Evolutionary conservation across 92 coral and sea anemone species (phyloP).

Genomic region (Epizoanthus stellaris): DNA sequence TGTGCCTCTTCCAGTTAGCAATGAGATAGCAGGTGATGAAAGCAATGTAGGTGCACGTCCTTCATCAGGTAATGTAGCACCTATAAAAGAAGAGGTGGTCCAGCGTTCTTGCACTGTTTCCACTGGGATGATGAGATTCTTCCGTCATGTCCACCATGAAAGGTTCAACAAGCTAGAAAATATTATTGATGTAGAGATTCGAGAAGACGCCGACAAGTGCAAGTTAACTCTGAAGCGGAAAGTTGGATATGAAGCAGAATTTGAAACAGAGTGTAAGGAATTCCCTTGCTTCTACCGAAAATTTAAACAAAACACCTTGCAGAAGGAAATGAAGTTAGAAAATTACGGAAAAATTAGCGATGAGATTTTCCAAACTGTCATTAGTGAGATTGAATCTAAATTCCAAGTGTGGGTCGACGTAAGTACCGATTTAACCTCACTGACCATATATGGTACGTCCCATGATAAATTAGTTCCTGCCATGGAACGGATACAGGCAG

Average conservation of each 20-base stretch:
- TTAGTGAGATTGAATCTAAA: not conserved
- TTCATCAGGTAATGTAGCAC: not conserved
- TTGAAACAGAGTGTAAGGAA: not conserved
- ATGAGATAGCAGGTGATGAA: not conserved
- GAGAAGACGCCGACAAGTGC: not conserved
- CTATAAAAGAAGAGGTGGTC: not conserved
- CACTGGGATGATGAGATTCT: not conserved
- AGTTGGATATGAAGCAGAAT: not conserved
- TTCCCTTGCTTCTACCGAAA: conserved; percentile 1
- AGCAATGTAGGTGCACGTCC: not conserved
- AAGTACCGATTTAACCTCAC: not conserved
- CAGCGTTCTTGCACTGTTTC: not conserved
- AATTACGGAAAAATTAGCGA: conserved; percentile 5
- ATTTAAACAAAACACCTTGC: not conserved
- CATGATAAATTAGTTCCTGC: not conserved
- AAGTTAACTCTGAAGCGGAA: not conserved
- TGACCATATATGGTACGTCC: conserved; percentile 16
- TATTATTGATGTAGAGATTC: not conserved
- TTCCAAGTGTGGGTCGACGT: conserved; percentile 19
- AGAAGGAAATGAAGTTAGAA: not conserved
- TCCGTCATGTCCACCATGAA: not conserved
- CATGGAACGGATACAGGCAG: not conserved
- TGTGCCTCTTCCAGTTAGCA: not conserved
- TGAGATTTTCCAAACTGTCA: conserved; percentile 2
- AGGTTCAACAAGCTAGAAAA: not conserved